Base-by-base conservation (phyloP, 2,113 vertebrate species). In the Megalops atlanticus region DNA sequence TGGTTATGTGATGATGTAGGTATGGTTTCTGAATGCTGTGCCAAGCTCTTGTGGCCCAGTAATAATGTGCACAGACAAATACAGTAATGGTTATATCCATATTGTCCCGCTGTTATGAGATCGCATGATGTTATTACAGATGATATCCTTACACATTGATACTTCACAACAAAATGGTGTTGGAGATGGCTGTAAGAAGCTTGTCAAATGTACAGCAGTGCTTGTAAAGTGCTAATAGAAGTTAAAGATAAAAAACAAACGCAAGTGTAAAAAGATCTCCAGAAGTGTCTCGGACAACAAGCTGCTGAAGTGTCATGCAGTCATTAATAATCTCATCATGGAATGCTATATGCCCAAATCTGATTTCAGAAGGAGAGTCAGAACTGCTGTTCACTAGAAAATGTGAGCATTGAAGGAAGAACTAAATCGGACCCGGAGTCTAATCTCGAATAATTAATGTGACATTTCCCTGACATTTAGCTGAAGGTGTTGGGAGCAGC, bases 401-500 rank as follows among this genome's bases (percentile, higher is more conserved):
- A 88, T 81, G 77, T 80, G 90, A 86, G 88, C 85, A 82, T 71
- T 81, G 77, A 84, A 76, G 75, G 80, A 83, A 71, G 87, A 82
- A 87, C 89, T 82, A 86, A 88, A 87, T 88, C 87, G 88, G 89
- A 86, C 82, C 83, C 38, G 43, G 83, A 88, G 89, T 89, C 91
- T 92, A 88, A 88, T 76, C 81, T 89, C 92, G 88, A 90, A 93
- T 93, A 94, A 94, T 94, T 92, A 93, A 93, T 90, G 88, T 93
- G 93, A 93, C 93, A 94, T 94, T 94, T 94, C 83, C 87, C 88
- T 94, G 93, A 94, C 93, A 94, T 94, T 93, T 94, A 93, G 88
- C 89, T 77, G 40, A 88, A 88, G 88, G 89, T 91, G 88, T 88
- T 88, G 89, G 78, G 84, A 89, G 82, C 81, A 88, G 86, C 85